Conservation (phyloP, 2,113 vertebrate genomes). For the Salvelinus namaycush region DNA sequence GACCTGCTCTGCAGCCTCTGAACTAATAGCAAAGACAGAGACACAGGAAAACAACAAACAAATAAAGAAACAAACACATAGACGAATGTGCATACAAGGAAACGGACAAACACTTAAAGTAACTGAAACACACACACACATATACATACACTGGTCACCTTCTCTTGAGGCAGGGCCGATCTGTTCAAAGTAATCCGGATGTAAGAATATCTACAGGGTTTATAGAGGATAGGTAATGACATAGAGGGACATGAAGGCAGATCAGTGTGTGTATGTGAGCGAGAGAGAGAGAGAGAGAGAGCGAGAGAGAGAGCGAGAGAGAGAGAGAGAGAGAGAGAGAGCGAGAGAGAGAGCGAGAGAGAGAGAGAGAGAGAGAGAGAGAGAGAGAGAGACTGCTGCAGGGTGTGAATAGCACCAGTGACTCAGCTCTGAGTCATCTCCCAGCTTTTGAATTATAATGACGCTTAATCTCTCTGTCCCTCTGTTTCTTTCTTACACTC, state of each 20-base stretch:
- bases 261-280: too few species aligned
- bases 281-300: too few species aligned
- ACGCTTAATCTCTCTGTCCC: background rate
- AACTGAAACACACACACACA: slow-evolving; percentile 45
- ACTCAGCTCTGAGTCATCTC: slow-evolving; percentile 41
- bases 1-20: slow-evolving; percentile 18
- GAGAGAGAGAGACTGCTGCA: too few species aligned
- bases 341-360: too few species aligned
- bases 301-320: too few species aligned
- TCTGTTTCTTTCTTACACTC: background rate
- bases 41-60: background rate
- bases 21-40: background rate
- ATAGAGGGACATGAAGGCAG: slow-evolving; percentile 5
- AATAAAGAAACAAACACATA: background rate
- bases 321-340: too few species aligned
- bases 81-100: background rate
- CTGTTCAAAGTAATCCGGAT: background rate
- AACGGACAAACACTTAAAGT: background rate
- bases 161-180: background rate
- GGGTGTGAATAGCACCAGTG: background rate
- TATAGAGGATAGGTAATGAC: background rate
- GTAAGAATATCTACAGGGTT: background rate
- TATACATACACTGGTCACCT: too few species aligned
- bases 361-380: too few species aligned
- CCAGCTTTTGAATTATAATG: slow-evolving; percentile 10